These are phyloP conservation scores for Henricia sp. DNA, from an alignment of 53 echinoderm and acorn worm genomes.

Conservation along the genomic window DNA sequence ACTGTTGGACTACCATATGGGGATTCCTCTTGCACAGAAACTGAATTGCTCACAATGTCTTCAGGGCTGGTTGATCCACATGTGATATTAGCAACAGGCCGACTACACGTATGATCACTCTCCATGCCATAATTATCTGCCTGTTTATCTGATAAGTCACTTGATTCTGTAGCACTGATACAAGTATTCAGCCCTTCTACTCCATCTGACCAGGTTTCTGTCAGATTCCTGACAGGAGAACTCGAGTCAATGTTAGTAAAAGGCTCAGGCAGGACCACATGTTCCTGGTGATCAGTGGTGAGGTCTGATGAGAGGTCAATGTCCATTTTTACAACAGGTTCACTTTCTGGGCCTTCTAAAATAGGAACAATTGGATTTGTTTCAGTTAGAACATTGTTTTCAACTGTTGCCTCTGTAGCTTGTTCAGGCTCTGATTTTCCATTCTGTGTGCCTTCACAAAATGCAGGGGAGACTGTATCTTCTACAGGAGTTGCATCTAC, in stretches of 20 bases:
- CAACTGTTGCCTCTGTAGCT: background rate
- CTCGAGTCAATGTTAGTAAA: background rate
- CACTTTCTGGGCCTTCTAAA: background rate
- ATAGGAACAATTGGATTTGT: background rate
- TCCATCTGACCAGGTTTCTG: background rate
- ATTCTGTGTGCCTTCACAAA: background rate
- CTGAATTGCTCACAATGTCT: no score
- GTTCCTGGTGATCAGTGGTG: background rate
- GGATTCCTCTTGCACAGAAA: no score
- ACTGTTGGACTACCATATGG: no score
- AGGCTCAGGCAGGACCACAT: background rate
- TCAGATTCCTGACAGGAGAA: background rate
- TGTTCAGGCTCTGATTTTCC: background rate
- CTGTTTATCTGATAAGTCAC: no score
- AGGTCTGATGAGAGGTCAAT: background rate
- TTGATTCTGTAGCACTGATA: no score
- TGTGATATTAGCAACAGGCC: no score
- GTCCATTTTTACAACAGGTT: background rate
- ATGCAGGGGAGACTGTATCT: background rate
- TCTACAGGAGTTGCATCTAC: background rate
- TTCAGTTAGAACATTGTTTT: slow-evolving; percentile 4
- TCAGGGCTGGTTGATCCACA: no score
- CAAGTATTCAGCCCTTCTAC: background rate
- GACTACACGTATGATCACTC: no score
- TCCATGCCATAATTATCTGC: no score